Conservation (phyloP, 2,113 vertebrate species). For the Eonycteris spelaea region DNA sequence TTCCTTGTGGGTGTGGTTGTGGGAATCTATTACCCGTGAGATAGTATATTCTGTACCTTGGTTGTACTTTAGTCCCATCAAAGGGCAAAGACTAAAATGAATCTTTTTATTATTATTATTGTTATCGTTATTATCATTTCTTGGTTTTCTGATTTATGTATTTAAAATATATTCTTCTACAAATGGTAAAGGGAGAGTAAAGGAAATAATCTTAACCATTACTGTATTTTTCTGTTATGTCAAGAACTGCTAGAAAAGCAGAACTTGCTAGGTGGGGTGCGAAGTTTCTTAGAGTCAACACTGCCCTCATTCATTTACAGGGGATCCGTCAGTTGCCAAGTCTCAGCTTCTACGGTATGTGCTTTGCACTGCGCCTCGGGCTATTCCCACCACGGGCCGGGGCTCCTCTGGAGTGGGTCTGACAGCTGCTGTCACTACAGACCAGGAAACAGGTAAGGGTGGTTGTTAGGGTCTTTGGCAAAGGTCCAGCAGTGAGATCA, state of each 20-base stretch:
- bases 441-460: slow-evolving; percentile 94
- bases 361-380: slow-evolving; percentile 92
- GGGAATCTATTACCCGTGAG: not conserved
- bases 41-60: not conserved
- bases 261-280: not conserved
- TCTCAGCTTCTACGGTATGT: slow-evolving; percentile 97
- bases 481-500: not conserved
- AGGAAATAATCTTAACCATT: not conserved
- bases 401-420: slow-evolving; percentile 97
- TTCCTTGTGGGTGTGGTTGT: not conserved
- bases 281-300: not conserved
- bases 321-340: slow-evolving; percentile 97
- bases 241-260: not conserved
- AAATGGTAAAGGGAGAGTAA: not conserved
- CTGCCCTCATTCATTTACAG: slow-evolving; percentile 73
- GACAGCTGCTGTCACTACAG: slow-evolving; percentile 95
- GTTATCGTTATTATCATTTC: not conserved
- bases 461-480: not conserved
- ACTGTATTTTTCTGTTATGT: not conserved
- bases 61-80: not conserved
- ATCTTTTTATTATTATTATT: not conserved
- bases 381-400: slow-evolving; percentile 95
- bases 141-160: not conserved
- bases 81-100: not conserved
- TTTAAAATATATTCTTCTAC: not conserved